These are phyloP conservation scores for Microdon myrmicae DNA, from an alignment of 2,888 invertebrate species.

Conservation along the genomic window DNA sequence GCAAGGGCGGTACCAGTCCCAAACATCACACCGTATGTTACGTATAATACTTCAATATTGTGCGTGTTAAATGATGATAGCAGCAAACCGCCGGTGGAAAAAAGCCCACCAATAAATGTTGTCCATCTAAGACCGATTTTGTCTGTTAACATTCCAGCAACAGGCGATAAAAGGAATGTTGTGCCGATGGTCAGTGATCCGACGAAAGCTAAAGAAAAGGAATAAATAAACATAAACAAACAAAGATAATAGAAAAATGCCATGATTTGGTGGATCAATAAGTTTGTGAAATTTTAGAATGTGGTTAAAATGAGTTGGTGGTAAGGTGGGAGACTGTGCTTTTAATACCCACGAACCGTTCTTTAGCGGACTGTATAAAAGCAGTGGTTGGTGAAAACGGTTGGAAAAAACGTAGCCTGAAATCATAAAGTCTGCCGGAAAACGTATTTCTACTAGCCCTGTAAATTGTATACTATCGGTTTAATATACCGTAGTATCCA, in stretches of 20 bases:
- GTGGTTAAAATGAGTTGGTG: too few relatives aligned
- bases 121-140: slow-evolving; percentile 85
- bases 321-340: too few relatives aligned
- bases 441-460: too few relatives aligned
- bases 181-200: slow-evolving; percentile 89
- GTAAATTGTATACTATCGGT: too few relatives aligned
- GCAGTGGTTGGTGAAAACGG: too few relatives aligned
- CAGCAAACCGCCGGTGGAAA: slow-evolving; percentile 82
- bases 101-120: slow-evolving; percentile 83
- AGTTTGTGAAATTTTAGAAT: slow-evolving; percentile 1
- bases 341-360: too few relatives aligned
- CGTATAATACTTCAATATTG: slow-evolving; percentile 78
- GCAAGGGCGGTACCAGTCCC: slow-evolving; percentile 89
- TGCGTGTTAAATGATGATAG: slow-evolving; percentile 80
- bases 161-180: slow-evolving; percentile 87
- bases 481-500: too few relatives aligned
- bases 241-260: not conserved
- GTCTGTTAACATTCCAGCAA: slow-evolving; percentile 88
- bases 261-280: too few relatives aligned
- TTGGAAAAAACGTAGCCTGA: too few relatives aligned
- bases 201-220: slow-evolving; percentile 81
- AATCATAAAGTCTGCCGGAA: too few relatives aligned
- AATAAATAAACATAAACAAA: slow-evolving; percentile 16
- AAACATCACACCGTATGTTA: slow-evolving; percentile 90
- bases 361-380: too few relatives aligned